Conservation (phyloP, 2,888 invertebrate genomes). For the Biston stratarius region DNA sequence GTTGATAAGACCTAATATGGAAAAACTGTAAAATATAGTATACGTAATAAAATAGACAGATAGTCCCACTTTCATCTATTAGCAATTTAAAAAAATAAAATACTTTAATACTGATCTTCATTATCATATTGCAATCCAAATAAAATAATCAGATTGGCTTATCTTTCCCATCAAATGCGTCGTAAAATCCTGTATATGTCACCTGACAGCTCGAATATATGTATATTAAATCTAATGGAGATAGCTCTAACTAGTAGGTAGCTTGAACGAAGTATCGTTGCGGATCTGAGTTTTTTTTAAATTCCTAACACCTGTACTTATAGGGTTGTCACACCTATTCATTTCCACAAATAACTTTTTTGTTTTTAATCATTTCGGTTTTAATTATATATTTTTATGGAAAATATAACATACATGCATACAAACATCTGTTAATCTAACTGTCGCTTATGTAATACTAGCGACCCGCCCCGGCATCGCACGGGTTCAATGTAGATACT, state of each 20-base stretch:
- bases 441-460: too few species aligned
- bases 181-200: slow-evolving; percentile 34
- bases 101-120: not conserved
- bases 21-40: not conserved
- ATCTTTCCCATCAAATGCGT: slow-evolving; percentile 33
- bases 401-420: too few species aligned
- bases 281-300: slow-evolving; percentile 37
- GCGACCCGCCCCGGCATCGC: too few species aligned
- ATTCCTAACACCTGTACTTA: slow-evolving; percentile 31
- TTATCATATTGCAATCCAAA: slow-evolving; percentile 24
- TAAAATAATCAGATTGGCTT: slow-evolving; percentile 32
- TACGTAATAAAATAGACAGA: not conserved
- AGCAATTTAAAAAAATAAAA: not conserved
- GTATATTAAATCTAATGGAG: slow-evolving; percentile 42
- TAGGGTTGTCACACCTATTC: slow-evolving; percentile 33
- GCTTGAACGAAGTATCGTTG: slow-evolving; percentile 37
- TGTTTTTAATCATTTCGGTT: too few species aligned
- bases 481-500: too few species aligned
- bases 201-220: slow-evolving; percentile 23
- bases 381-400: too few species aligned
- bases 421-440: too few species aligned
- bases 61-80: not conserved
- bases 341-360: not conserved
- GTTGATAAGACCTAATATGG: not conserved
- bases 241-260: slow-evolving; percentile 39